Evolutionary conservation across 1,140 invertebrate genomes (phyloP).

Genomic region (Ganaspis sp.): DNA sequence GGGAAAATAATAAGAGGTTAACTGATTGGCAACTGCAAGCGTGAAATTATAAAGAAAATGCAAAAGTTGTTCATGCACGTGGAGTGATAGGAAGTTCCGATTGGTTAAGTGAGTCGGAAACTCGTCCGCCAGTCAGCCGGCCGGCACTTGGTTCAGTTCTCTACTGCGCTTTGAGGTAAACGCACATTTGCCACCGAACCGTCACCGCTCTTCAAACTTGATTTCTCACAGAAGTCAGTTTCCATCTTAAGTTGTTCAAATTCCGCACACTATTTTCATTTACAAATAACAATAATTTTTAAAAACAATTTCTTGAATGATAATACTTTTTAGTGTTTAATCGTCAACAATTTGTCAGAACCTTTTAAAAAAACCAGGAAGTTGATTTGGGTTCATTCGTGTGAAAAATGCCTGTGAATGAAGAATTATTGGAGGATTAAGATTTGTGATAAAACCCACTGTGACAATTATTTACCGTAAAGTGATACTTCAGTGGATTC

Average conservation of each 20-base stretch:
- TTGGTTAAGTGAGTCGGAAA: conserved; percentile 64
- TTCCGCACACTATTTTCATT: background rate
- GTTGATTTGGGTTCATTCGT: background rate
- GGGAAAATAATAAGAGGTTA: background rate
- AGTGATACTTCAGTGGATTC: background rate
- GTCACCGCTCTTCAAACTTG: background rate
- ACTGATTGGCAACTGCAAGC: background rate
- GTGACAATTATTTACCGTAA: background rate
- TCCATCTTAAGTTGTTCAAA: background rate
- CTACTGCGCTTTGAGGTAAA: conserved; percentile 60
- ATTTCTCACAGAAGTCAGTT: background rate
- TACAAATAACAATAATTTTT: too few relatives aligned
- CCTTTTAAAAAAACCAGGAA: background rate
- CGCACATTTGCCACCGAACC: conserved; percentile 46
- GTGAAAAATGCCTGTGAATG: conserved; percentile 34
- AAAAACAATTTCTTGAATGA: too few relatives aligned
- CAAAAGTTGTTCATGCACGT: conserved; percentile 44
- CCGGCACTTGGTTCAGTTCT: conserved; percentile 66
- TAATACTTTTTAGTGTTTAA: too few relatives aligned
- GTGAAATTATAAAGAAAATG: conserved; percentile 36
- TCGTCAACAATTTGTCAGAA: background rate
- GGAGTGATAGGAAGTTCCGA: conserved; percentile 56
- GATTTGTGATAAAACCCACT: background rate
- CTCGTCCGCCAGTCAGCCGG: conserved; percentile 60
- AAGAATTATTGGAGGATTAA: conserved; percentile 15